Conservation (phyloP, 2,888 invertebrate genomes). For the Drosophila kambysellisi region DNA sequence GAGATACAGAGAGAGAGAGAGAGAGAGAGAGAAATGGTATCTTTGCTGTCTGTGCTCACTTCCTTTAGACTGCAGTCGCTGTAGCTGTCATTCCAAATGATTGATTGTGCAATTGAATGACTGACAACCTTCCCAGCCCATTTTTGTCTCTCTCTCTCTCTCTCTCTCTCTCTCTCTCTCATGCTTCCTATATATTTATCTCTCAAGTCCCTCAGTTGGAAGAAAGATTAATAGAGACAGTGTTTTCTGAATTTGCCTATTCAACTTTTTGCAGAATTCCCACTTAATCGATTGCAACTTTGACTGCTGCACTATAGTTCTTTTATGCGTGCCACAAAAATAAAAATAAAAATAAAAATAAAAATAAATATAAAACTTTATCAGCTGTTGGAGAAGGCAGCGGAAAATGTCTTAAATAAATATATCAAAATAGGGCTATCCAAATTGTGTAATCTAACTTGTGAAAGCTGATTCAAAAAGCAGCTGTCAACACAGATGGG, state of each 20-base stretch:
- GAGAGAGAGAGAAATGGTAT: background rate
- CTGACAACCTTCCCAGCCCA: conserved; percentile 38
- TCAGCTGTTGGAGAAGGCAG: background rate
- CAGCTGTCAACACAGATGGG: conserved; percentile 30
- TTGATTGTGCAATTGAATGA: conserved; percentile 78
- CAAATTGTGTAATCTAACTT: background rate
- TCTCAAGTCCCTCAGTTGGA: background rate
- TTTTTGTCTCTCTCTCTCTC: background rate
- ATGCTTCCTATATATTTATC: background rate
- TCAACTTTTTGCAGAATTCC: background rate
- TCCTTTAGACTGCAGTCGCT: conserved; percentile 70
- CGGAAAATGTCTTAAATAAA: background rate
- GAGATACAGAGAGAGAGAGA: background rate
- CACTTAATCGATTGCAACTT: conserved; percentile 1
- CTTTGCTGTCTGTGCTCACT: conserved; percentile 37
- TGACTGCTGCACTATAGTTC: background rate
- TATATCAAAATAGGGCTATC: background rate
- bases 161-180: background rate
- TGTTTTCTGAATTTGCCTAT: conserved; percentile 2
- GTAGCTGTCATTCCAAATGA: conserved; percentile 74
- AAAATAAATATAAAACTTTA: background rate
- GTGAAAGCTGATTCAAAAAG: background rate
- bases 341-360: background rate
- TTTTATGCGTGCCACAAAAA: background rate
- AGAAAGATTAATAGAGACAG: conserved; percentile 33